phyloP scores from a whole-genome alignment of 2,888 invertebrate genomes.

The Rhagonycha lutea region DNA sequence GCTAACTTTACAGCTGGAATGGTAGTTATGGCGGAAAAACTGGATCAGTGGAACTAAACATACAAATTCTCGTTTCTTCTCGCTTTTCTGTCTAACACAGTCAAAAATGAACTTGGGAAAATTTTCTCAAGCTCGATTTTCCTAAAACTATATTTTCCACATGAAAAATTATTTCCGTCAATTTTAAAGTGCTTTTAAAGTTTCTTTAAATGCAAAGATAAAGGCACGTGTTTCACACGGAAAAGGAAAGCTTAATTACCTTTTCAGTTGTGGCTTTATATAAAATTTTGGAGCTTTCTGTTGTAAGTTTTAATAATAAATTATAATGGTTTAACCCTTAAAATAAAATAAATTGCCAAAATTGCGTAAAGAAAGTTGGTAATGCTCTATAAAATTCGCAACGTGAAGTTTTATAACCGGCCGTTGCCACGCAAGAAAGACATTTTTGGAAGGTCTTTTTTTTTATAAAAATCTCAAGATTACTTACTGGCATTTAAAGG shows the following conservation, averaged over 20 bases:
- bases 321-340: neutral
- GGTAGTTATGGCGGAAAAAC: neutral
- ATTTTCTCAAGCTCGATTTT: no score
- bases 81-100: neutral
- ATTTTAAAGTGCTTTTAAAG: neutral
- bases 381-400: neutral
- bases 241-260: neutral
- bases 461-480: neutral
- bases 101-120: neutral
- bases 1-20: neutral
- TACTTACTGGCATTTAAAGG: conserved; percentile 55
- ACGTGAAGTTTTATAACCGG: neutral
- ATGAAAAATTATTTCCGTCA: neutral
- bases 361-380: neutral
- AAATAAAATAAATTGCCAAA: neutral
- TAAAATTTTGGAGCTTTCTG: neutral
- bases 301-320: neutral
- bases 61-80: neutral
- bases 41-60: neutral
- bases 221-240: neutral
- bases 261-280: neutral
- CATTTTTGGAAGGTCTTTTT: neutral
- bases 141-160: neutral
- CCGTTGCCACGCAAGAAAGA: neutral
- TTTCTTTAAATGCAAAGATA: neutral